Base-by-base conservation (phyloP, 2,888 invertebrate genomes). In the Nasonovia ribisnigri region DNA sequence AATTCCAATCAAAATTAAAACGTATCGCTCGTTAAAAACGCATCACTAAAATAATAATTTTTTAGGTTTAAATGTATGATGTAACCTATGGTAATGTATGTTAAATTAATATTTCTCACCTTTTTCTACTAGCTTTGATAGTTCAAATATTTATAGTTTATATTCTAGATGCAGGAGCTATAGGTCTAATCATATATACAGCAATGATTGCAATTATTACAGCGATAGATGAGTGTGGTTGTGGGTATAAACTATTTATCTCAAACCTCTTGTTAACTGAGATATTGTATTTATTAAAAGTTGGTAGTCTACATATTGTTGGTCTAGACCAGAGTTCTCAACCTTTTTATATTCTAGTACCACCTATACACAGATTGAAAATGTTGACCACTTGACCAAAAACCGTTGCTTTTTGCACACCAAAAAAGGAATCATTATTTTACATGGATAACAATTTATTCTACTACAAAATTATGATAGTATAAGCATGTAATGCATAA, bases 241-340 rank as follows among this genome's bases (percentile, higher is more conserved):
- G 5, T 67, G 5, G 1, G 6, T 67, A 0, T 6, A 5, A 36
- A 16, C 67, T 0, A 67, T 1, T 6, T 16, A 36, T 67, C 4
- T 36, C 4, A n/a, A n/a, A n/a, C 0, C 3, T 4, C 1, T 0
- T 4, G 5, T 67, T 13, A 67, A 67, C n/a, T 16, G n/a, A 3
- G 29, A 29, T n/a, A 67, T 67, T 67, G 16, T 5, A 67, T 67
- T 16, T 36, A 77, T n/a, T 6, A 77, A 77, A 36, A n/a, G n/a
- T n/a, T n/a, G 1, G 13, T 77, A 77, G 0, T 36, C 16, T 2
- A 36, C 36, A 20, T 77, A n/a, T 77, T n/a, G 29, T 26, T 57
- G 1, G 24, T 54, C 54, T 54, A 51, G 13, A 13, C 2, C 51
- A 13, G 13, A n/a, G n/a, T n/a, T n/a, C n/a, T n/a, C n/a, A n/a